Conservation (phyloP, 2,113 vertebrate genomes). For the cattle (Bos taurus) region DNA sequence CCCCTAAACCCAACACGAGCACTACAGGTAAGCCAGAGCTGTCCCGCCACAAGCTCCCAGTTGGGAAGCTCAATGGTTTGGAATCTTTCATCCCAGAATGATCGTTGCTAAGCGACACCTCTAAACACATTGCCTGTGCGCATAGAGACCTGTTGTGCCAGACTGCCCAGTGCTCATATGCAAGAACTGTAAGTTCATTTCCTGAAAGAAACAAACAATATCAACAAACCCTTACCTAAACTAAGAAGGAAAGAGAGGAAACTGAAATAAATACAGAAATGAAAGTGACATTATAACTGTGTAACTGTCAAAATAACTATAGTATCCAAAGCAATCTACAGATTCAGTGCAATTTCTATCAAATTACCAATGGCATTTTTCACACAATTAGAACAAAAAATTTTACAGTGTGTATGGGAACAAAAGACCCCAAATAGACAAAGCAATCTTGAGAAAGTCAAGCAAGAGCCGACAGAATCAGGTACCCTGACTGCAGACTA, state of each 20-base stretch:
- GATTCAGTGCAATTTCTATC: too few relatives aligned
- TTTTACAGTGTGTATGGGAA: too few relatives aligned
- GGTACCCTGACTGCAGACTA: not conserved
- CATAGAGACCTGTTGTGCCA: fast-evolving
- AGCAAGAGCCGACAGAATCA: not conserved
- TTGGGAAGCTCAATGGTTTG: fast-evolving
- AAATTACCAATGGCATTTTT: too few relatives aligned
- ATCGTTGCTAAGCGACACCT: constrained; percentile 68
- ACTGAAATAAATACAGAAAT: not conserved
- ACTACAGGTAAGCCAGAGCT: constrained; percentile 2
- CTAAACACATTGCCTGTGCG: constrained; percentile 58
- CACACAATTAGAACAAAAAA: too few relatives aligned
- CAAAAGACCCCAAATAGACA: too few relatives aligned
- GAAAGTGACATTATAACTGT: not conserved
- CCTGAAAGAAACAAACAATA: not conserved
- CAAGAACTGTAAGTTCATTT: not conserved
- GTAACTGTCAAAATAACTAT: too few relatives aligned
- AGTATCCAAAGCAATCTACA: too few relatives aligned
- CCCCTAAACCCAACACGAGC: fast-evolving
- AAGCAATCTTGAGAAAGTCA: too few relatives aligned
- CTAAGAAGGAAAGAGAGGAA: not conserved
- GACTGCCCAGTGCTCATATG: constrained; percentile 80
- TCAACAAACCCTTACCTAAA: not conserved
- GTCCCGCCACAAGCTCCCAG: constrained; percentile 79
- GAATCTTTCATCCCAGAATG: fast-evolving